Conservation (phyloP, 2,113 vertebrate species). For the Cebidichthys violaceus region DNA sequence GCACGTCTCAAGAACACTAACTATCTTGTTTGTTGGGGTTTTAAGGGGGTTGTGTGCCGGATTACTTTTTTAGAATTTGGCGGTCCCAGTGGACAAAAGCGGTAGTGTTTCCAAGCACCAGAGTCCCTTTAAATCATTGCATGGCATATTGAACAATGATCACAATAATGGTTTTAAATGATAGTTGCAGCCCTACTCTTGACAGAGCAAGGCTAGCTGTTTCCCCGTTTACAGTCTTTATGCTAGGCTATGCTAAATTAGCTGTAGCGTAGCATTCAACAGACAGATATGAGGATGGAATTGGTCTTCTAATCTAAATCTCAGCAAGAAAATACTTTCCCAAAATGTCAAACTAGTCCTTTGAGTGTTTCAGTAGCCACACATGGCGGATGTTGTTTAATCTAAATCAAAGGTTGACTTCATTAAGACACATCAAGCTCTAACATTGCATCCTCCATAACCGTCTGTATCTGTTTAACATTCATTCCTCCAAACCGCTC, state of each 20-base stretch:
- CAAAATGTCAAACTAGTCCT: neutral
- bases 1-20: neutral
- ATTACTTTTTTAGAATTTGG: neutral
- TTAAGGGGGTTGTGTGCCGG: neutral
- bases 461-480: constrained; percentile 38
- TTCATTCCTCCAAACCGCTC: constrained; percentile 29
- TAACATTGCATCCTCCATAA: constrained; percentile 1
- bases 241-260: neutral
- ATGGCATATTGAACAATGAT: neutral
- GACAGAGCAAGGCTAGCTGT: neutral
- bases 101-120: too few species aligned
- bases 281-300: neutral
- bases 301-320: neutral
- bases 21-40: neutral
- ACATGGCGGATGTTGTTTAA: neutral
- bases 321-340: neutral
- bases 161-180: neutral
- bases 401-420: constrained; percentile 28
- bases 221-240: neutral
- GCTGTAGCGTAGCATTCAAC: neutral
- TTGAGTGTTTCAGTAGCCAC: constrained; percentile 23
- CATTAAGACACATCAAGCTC: neutral
- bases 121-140: neutral
- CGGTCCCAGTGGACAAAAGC: too few species aligned
- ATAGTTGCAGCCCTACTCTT: neutral